Base-by-base conservation (phyloP, 2,113 vertebrate species). In the Gymnobelideus leadbeateri region DNA sequence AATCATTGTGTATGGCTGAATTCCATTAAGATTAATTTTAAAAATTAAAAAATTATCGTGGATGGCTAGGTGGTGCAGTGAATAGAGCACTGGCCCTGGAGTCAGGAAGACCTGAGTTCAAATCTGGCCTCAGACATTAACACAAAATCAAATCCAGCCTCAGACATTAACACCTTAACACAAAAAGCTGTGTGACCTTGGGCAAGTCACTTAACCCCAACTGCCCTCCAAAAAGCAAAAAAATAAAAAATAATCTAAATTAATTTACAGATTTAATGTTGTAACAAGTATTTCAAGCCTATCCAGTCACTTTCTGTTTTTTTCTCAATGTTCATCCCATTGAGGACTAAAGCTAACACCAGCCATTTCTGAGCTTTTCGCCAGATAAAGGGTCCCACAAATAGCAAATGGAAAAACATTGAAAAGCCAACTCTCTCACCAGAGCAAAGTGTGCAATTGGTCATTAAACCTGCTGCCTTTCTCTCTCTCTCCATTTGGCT, bases 391-490 rank as follows among this genome's bases (percentile, higher is more conserved):
- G 51, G 68, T 21, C 19, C 3, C 2, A 94, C 54, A 6, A 90
- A n/a, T 24, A 68, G 68, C n/a, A 92, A 95, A 53, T 46, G 47
- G 50, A 90, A 93, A 91, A 84, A 92, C 37, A 50, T 28, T 8
- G 37, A 89, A 43, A 94, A 95, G 92, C 10, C 0, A 26, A 92
- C 24, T 47, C 53, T 46, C 98, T 96, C 94, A 99, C 99, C 99
- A 98, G 31, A 99, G 98, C 93, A 99, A 94, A 95, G 98, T 96
- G 11, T 99, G 98, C 94, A 99, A 99, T 0, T 99, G 98, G 51
- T 99, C 99, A 47, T 98, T 99, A 97, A 99, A 99, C 96, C 99
- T 99, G 95, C 77, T 98, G 90, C 99, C 99, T 96, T 98, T 99
- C 97, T 99, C 99, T 96, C 91, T 98, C 54, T 99, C 99, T 68